phyloP scores from a whole-genome alignment of 2,113 vertebrate genomes.

The Vicugna pacos region DNA sequence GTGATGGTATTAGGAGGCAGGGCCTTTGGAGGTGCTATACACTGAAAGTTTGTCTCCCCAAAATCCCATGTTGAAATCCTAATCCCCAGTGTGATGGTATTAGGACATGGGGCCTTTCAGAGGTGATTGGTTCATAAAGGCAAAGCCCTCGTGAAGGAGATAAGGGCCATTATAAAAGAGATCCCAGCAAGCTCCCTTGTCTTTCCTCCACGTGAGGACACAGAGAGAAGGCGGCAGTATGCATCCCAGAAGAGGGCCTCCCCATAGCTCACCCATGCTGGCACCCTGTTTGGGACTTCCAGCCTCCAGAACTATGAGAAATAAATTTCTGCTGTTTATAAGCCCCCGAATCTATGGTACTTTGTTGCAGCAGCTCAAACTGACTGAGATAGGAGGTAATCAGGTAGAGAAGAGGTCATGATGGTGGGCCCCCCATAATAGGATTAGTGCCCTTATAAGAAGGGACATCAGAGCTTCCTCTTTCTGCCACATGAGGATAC shows the following conservation, averaged over 20 bases:
- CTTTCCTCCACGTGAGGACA: not conserved
- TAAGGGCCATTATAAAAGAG: not conserved
- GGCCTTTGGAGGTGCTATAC: not conserved
- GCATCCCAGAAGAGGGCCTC: not conserved
- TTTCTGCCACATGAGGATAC: not conserved
- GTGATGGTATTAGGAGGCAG: not conserved
- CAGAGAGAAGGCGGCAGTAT: not conserved
- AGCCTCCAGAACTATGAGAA: not conserved
- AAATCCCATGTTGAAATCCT: not conserved
- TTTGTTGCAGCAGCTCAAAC: not conserved
- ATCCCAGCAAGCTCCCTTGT: not conserved
- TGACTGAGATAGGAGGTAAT: not conserved
- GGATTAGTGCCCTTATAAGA: not conserved
- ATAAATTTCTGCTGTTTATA: not conserved
- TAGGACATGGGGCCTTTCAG: not conserved
- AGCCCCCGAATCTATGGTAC: not conserved
- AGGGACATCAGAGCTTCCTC: not conserved
- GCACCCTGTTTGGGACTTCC: not conserved
- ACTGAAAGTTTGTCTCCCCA: not conserved
- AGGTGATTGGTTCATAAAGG: not conserved
- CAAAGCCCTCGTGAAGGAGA: not conserved
- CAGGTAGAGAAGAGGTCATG: not conserved
- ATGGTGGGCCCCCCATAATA: not conserved
- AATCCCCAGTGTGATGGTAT: not conserved
- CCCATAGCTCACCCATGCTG: too few species aligned